Percentiles rank a stretch among this genome's conserved stretches.
phyloP scores from a whole-genome alignment of 1,140 invertebrate species.

The Pseudomyrmex gracilis region DNA sequence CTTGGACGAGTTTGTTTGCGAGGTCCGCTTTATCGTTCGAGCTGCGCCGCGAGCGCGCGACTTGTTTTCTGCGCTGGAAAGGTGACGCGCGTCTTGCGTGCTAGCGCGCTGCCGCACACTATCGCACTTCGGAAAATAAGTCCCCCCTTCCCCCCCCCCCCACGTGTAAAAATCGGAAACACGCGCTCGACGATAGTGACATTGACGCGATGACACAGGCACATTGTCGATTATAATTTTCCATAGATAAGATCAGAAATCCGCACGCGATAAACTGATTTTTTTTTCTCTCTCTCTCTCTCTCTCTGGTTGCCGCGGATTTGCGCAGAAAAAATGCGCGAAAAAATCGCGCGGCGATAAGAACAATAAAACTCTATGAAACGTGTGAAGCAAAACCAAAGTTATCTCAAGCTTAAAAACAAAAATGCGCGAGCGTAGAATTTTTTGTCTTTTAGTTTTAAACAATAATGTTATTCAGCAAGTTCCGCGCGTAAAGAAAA shows the following conservation, averaged over 20 bases:
- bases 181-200: conserved; percentile 15
- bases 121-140: conserved; percentile 1
- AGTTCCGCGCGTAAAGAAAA: neutral
- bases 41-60: conserved; percentile 19
- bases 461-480: neutral
- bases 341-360: neutral
- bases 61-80: conserved; percentile 64
- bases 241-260: neutral
- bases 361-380: neutral
- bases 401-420: neutral
- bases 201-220: neutral
- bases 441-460: neutral
- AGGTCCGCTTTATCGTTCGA: conserved; percentile 77
- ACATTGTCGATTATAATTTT: conserved; percentile 47
- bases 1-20: conserved; percentile 77
- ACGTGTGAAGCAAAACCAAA: neutral
- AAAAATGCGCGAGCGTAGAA: neutral
- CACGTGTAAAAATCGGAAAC: conserved; percentile 21
- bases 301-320: neutral
- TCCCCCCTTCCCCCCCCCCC: no score
- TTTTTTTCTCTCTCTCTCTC: neutral
- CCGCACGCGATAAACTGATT: neutral
- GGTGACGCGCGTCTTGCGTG: conserved; percentile 24
- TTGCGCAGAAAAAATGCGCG: neutral
- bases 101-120: conserved; percentile 1